These are phyloP conservation scores for Falcunculus frontatus DNA, from an alignment of 2,113 vertebrate species.

Conservation along the genomic window DNA sequence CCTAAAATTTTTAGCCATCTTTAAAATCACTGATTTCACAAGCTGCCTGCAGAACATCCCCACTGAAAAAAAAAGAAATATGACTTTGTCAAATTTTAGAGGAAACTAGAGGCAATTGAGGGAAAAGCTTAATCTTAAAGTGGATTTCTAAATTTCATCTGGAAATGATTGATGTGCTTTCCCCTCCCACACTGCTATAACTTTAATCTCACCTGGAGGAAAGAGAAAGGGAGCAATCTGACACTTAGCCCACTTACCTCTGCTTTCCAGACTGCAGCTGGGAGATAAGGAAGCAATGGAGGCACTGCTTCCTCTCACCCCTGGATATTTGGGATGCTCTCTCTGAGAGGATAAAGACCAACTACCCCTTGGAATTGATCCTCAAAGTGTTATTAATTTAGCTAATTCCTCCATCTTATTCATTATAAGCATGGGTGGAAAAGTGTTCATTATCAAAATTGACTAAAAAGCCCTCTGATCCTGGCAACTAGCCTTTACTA, in stretches of 20 bases:
- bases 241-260: constrained; percentile 1
- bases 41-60: not conserved
- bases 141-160: constrained; percentile 11
- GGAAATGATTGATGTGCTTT: not conserved
- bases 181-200: not conserved
- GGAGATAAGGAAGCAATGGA: not conserved
- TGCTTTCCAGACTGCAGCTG: constrained; percentile 3
- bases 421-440: not conserved
- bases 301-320: not conserved
- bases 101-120: not conserved
- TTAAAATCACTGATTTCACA: not conserved
- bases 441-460: not conserved
- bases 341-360: not conserved
- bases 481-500: not conserved
- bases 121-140: not conserved
- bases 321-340: not conserved
- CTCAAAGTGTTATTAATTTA: not conserved
- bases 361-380: not conserved
- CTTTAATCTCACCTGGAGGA: constrained; percentile 28
- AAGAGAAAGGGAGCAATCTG: not conserved
- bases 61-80: not conserved
- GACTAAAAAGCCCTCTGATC: not conserved
- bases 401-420: not conserved
- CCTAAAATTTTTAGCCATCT: not conserved
- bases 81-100: not conserved